Conservation (phyloP, 2,888 invertebrate genomes). For the Amorpha juglandis region DNA sequence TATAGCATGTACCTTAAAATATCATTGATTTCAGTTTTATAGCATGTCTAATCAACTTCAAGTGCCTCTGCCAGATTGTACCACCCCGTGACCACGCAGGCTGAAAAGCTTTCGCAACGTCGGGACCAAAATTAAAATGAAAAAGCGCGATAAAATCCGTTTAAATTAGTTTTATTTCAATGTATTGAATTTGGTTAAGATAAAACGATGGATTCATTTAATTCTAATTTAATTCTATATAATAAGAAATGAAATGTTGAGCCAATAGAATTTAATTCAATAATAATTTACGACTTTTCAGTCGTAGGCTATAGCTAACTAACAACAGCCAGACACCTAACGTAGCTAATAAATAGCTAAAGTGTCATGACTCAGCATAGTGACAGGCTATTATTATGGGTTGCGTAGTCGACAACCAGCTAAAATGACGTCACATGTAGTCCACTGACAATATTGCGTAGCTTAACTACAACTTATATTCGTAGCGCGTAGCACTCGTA, state of each 20-base stretch:
- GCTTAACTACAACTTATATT: constrained; percentile 3
- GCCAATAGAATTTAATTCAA: not conserved
- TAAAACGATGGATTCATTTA: too few relatives aligned
- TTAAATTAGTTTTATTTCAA: too few relatives aligned
- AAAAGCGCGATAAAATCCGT: too few relatives aligned
- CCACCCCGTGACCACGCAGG: too few relatives aligned
- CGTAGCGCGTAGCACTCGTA: constrained; percentile 7
- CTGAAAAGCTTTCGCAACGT: too few relatives aligned
- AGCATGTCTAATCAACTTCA: too few relatives aligned
- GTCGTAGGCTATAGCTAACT: not conserved
- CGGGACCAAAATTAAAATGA: too few relatives aligned
- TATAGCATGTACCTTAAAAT: too few relatives aligned
- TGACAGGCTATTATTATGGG: too few relatives aligned
- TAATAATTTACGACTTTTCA: not conserved
- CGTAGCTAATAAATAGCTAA: not conserved
- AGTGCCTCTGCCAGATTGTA: too few relatives aligned
- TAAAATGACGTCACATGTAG: constrained; percentile 4
- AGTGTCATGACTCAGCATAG: not conserved
- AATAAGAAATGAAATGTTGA: not conserved
- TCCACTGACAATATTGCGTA: constrained; percentile 2
- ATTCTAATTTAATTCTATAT: too few relatives aligned
- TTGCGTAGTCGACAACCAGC: not conserved
- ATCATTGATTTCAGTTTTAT: not conserved
- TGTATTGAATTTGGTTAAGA: too few relatives aligned
- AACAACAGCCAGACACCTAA: not conserved